phyloP scores from a whole-genome alignment of 92 coral and sea anemone genomes.

The Epizoanthus scotinus region DNA sequence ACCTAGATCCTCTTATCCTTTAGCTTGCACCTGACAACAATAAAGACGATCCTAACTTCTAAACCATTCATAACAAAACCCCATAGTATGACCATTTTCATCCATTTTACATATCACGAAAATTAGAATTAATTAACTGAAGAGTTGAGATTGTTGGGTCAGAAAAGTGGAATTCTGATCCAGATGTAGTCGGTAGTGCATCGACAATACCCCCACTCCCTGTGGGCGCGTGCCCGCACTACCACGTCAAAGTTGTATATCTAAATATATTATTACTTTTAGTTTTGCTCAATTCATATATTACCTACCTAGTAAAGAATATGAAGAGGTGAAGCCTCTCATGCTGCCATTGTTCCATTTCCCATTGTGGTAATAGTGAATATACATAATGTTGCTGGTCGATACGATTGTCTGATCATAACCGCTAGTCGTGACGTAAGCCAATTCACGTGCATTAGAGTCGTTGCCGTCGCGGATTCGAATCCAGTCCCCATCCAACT shows the following conservation, averaged over 20 bases:
- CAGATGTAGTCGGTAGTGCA: too few species aligned
- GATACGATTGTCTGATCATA: conserved; percentile 56
- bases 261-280: background rate
- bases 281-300: background rate
- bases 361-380: conserved; percentile 75
- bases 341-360: conserved; percentile 76
- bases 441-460: conserved; percentile 70
- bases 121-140: too few species aligned
- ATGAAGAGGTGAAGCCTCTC: conserved; percentile 84
- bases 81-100: too few species aligned
- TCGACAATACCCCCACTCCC: too few species aligned
- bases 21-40: too few species aligned
- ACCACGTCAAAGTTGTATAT: background rate
- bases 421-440: conserved; percentile 55
- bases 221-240: too few species aligned
- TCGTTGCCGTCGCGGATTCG: conserved; percentile 82
- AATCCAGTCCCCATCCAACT: conserved; percentile 79
- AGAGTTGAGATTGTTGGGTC: too few species aligned
- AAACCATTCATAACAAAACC: too few species aligned
- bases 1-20: background rate
- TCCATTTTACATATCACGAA: too few species aligned
- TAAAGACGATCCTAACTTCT: too few species aligned
- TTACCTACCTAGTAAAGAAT: conserved; percentile 61
- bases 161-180: too few species aligned
- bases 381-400: conserved; percentile 66